These are phyloP conservation scores for Sipha maydis DNA, from an alignment of 2,888 invertebrate genomes.

Conservation along the genomic window DNA sequence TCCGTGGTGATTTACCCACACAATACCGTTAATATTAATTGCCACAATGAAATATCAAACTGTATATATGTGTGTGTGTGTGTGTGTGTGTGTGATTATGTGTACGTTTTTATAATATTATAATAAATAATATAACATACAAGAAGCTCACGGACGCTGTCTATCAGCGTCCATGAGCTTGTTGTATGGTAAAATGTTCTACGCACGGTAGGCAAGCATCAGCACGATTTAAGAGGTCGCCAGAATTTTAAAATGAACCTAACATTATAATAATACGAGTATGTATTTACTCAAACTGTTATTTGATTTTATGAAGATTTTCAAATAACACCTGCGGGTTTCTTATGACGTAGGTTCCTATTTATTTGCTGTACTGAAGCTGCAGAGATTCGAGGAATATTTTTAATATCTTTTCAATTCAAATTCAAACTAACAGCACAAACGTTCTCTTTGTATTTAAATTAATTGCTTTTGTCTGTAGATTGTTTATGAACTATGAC, in stretches of 20 bases:
- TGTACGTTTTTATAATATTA: background rate
- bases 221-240: background rate
- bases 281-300: background rate
- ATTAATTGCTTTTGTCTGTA: background rate
- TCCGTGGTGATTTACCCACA: conserved; percentile 10
- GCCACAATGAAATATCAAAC: background rate
- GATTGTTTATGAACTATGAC: background rate
- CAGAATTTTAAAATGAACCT: background rate
- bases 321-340: background rate
- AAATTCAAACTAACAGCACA: background rate
- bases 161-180: background rate
- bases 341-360: background rate
- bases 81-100: background rate
- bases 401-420: background rate
- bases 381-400: background rate
- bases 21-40: background rate
- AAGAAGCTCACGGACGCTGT: too few species aligned
- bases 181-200: background rate
- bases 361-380: too few species aligned
- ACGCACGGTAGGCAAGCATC: background rate
- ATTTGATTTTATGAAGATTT: background rate
- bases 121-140: too few species aligned
- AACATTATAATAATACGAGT: background rate
- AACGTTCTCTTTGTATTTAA: background rate
- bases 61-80: background rate